Base-by-base conservation (phyloP, 2,888 invertebrate genomes). In the Reticulitermes lucifugus region DNA sequence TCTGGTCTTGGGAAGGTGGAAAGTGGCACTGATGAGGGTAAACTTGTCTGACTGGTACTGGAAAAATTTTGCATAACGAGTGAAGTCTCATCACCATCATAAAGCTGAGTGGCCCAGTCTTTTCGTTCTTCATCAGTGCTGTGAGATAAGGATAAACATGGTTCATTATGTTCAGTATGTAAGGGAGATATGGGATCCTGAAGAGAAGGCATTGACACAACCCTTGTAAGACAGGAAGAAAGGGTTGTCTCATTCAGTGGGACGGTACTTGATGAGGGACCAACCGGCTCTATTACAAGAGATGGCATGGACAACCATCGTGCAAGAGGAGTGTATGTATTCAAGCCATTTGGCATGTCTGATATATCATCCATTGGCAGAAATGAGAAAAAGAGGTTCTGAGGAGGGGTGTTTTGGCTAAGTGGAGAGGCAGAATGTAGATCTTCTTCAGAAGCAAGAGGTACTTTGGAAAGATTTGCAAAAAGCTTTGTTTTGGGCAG, bases 381-480 rank as follows among this genome's bases (percentile, higher is more conserved):
- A 43, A 84, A 22, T 29, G 84, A 84, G 6, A 81, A 41, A 43
- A 73, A 22, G n/a, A 59, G 14, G 55, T 81, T 84, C 25, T 81
- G 59, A 43, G 81, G 55, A 71, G 81, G 73, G 22, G 55, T 43
- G n/a, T 80, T 71, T 35, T 41, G 43, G 22, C 77, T 77, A 22
- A 46, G 25, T 29, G 81, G 46, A 14, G 81, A 81, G 10, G 70
- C 22, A 25, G 81, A 81, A 12, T n/a, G 70, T n/a, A 84, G 55
- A 59, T 84, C 84, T 73, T 84, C 84, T 59, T 41, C 25, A 29
- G 84, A 84, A 12, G 84, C 84, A 43, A 73, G 59, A 43, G 84
- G 84, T 46, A 70, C 65, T 43, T 43, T n/a, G 21, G 65, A 46
- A 65, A 65, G 65, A 46, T 70, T 46, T 43, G 21, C 65, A 70